A percentile compares a stretch with the other conserved stretches of the same genome.
Conservation (phyloP, 1,140 invertebrate genomes). For the Pachyrhynchus sulphureomaculatus region DNA sequence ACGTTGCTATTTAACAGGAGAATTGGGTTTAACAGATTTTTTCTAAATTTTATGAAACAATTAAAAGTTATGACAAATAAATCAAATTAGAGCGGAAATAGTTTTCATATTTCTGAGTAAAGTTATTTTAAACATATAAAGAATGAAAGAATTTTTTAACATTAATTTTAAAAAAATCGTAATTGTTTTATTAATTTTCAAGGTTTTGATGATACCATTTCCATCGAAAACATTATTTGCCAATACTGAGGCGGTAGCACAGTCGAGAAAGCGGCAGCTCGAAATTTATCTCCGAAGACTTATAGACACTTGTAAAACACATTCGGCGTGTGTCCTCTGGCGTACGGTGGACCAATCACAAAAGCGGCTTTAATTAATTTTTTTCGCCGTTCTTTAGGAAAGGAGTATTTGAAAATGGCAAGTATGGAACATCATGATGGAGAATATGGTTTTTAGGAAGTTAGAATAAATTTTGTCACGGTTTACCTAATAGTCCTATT, state of each 20-base stretch:
- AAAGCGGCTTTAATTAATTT: conserved; percentile 74
- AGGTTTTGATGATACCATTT: conserved; percentile 72
- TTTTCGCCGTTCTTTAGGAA: conserved; percentile 85
- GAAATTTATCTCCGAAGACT: conserved; percentile 73
- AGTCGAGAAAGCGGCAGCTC: conserved; percentile 69
- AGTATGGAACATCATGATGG: conserved; percentile 66
- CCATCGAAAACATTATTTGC: conserved; percentile 76
- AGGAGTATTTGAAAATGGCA: conserved; percentile 83
- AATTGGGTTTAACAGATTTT: too few species aligned
- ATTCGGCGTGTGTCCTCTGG: conserved; percentile 72
- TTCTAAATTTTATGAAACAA: too few species aligned
- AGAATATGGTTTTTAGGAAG: not conserved
- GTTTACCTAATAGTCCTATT: too few species aligned
- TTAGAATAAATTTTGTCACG: not conserved
- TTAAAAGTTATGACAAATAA: too few species aligned
- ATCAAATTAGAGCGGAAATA: too few species aligned
- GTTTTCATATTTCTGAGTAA: too few species aligned
- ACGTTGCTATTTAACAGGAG: too few species aligned
- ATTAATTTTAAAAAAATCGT: too few species aligned
- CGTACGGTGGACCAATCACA: conserved; percentile 66
- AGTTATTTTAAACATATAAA: too few species aligned
- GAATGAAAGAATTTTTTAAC: too few species aligned
- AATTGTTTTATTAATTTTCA: conserved; percentile 40
- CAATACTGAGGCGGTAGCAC: conserved; percentile 73
- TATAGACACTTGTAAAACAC: conserved; percentile 68